Evolutionary conservation across 2,113 vertebrate species (phyloP).

Genomic region (human): DNA sequence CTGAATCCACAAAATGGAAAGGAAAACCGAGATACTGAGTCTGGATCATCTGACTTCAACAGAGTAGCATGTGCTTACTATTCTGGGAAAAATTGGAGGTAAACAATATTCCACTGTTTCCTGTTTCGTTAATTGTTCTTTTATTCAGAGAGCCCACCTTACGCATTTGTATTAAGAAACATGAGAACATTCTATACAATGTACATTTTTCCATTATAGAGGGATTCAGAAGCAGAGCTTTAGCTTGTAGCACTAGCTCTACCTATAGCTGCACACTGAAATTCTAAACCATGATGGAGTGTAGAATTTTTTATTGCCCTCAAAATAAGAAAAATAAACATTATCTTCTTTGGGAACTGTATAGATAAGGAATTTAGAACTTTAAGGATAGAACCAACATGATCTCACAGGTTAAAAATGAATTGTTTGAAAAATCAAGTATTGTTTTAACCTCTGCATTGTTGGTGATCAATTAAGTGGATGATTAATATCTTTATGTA

Average conservation of each 20-base stretch:
- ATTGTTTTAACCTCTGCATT: background rate
- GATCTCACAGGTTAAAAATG: background rate
- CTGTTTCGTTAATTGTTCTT: constrained; percentile 15
- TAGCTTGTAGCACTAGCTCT: background rate
- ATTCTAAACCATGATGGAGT: background rate
- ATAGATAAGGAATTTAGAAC: constrained; percentile 19
- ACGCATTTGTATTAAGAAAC: background rate
- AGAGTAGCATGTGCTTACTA: background rate
- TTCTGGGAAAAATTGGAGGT: background rate
- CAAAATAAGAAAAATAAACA: background rate
- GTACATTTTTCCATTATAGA: background rate
- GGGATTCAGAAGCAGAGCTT: background rate
- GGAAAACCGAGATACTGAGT: background rate
- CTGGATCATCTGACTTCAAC: background rate
- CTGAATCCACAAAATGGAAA: constrained; percentile 30
- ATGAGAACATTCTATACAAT: background rate
- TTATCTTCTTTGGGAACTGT: constrained; percentile 8
- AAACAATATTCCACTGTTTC: background rate
- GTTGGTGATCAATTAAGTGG: background rate
- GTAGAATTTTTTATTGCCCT: background rate
- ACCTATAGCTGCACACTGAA: background rate
- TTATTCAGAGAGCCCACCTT: background rate
- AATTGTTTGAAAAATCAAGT: background rate
- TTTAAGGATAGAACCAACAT: background rate
- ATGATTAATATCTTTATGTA: background rate